Percentiles rank a stretch among this genome's conserved stretches.
Evolutionary conservation across 1,140 invertebrate species (phyloP).

Genomic region (Cataglyphis hispanica): DNA sequence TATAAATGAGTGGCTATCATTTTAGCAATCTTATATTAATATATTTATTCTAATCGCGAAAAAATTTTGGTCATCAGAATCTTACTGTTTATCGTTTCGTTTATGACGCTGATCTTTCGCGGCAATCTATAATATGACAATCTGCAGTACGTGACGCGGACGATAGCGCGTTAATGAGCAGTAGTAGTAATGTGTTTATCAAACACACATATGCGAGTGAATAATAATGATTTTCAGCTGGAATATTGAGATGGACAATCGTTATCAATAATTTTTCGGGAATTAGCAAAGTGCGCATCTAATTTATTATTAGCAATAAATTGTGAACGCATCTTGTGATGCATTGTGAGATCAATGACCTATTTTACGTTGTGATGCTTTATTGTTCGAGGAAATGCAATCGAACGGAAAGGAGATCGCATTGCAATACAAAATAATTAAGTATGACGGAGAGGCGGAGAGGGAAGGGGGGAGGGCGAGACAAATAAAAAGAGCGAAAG

Average conservation of each 20-base stretch:
- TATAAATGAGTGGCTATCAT: too few species aligned
- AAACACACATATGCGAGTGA: neutral
- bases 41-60: too few species aligned
- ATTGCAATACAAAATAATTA: neutral
- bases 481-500: neutral
- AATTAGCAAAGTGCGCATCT: neutral
- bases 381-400: neutral
- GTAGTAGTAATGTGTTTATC: neutral
- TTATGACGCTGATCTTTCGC: constrained; percentile 5
- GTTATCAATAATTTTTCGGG: constrained; percentile 8
- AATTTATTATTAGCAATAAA: neutral
- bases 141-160: constrained; percentile 19
- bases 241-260: neutral
- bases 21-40: too few species aligned
- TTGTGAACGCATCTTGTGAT: neutral
- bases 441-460: neutral
- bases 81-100: constrained; percentile 20
- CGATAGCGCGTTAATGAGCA: neutral
- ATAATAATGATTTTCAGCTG: neutral
- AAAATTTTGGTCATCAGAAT: neutral
- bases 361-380: neutral
- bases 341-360: neutral
- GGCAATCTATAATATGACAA: constrained; percentile 11
- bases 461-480: too few species aligned
- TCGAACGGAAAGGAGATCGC: neutral